Percentiles rank a stretch among this genome's conserved stretches.
phyloP scores from a whole-genome alignment of 1,140 invertebrate genomes.

The Aphidius gifuensis region DNA sequence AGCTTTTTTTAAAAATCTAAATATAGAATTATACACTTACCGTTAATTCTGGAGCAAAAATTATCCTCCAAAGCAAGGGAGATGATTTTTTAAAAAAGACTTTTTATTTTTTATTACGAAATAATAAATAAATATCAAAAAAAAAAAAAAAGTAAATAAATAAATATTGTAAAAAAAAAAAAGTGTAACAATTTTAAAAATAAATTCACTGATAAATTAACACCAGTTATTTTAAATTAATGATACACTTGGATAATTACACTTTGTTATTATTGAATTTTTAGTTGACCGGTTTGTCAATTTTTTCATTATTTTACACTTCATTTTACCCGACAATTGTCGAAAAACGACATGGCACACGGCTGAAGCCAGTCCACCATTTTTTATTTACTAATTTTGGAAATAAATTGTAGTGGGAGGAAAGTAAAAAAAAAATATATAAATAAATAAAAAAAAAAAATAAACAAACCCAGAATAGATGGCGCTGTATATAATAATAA shows the following conservation, averaged over 20 bases:
- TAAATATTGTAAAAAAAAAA: too few relatives aligned
- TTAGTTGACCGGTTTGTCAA: conserved; percentile 20
- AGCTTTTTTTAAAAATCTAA: conserved; percentile 26
- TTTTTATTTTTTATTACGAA: too few relatives aligned
- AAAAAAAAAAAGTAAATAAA: too few relatives aligned
- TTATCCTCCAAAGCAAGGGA: conserved; percentile 33
- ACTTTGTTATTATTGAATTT: too few relatives aligned
- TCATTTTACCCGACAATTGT: conserved; percentile 46
- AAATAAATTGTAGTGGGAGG: conserved; percentile 21
- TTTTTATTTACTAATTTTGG: conserved; percentile 56
- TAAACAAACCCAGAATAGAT: too few relatives aligned
- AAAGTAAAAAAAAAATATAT: background rate
- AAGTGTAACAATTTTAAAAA: too few relatives aligned
- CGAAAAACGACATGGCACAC: conserved; percentile 39
- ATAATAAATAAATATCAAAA: too few relatives aligned
- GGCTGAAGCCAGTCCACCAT: conserved; percentile 45
- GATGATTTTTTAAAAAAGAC: conserved; percentile 1
- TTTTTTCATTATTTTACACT: conserved; percentile 38
- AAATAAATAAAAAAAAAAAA: too few relatives aligned
- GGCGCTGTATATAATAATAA: too few relatives aligned
- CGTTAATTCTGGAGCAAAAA: conserved; percentile 43
- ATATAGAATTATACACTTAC: conserved; percentile 46
- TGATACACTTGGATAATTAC: too few relatives aligned
- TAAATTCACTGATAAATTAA: too few relatives aligned
- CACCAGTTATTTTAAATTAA: too few relatives aligned